These are phyloP conservation scores for Eudasyphora cyanicolor DNA, from an alignment of 2,888 invertebrate genomes.

Conservation along the genomic window DNA sequence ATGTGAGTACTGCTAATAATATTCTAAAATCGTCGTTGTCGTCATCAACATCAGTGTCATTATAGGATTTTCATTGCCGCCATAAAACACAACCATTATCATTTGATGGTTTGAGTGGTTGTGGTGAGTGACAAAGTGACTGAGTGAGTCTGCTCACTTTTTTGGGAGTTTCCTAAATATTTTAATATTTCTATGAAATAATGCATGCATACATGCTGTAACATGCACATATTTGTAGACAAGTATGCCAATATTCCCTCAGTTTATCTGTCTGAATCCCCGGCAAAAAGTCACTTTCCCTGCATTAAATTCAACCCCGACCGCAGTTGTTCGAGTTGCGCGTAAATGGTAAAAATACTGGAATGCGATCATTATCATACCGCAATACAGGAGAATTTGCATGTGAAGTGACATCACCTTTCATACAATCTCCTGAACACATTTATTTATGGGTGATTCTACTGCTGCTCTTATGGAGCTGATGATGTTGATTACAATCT, in stretches of 20 bases:
- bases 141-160: not conserved
- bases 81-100: constrained; percentile 40
- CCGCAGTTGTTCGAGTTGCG: not conserved
- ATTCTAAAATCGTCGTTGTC: constrained; percentile 35
- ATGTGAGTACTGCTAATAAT: not conserved
- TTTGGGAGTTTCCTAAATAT: not conserved
- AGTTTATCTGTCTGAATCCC: not conserved
- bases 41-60: constrained; percentile 15
- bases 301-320: not conserved
- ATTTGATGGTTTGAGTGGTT: not conserved
- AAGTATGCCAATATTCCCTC: constrained; percentile 32
- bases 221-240: constrained; percentile 18
- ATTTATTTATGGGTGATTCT: constrained; percentile 40
- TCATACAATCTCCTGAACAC: constrained; percentile 51
- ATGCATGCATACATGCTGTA: constrained; percentile 24
- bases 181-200: constrained; percentile 43
- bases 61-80: constrained; percentile 29
- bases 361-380: constrained; percentile 52
- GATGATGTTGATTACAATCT: constrained; percentile 28
- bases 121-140: not conserved
- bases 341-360: not conserved
- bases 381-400: not conserved
- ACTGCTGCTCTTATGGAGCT: not conserved
- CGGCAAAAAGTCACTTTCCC: not conserved
- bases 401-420: constrained; percentile 52